Percentiles rank a stretch among this genome's conserved stretches.
Evolutionary conservation across 2,797 vertebrate species (phyloP).

Genomic region (Enteromius trimaculatus): DNA sequence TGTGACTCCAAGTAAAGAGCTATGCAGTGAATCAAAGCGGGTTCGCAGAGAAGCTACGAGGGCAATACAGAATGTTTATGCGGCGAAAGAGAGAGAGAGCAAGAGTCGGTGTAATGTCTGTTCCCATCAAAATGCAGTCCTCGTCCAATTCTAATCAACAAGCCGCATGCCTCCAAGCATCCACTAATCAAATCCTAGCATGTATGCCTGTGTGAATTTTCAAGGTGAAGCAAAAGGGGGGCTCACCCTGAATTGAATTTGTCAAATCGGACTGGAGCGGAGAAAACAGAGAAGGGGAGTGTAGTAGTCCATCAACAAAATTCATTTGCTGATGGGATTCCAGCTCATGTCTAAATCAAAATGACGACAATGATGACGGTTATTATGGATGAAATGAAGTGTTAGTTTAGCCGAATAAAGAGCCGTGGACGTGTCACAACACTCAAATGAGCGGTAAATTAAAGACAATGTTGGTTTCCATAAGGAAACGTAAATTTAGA

Average conservation of each 20-base stretch:
- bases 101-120: constrained; percentile 56
- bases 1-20: constrained; percentile 40
- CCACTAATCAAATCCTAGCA: constrained; percentile 76
- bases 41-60: background rate
- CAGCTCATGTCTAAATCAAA: constrained; percentile 37
- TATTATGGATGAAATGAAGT: constrained; percentile 44
- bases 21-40: constrained; percentile 25
- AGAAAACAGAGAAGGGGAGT: constrained; percentile 47
- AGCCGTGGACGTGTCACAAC: background rate
- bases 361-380: constrained; percentile 45
- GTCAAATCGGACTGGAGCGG: constrained; percentile 59
- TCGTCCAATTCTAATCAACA: constrained; percentile 79
- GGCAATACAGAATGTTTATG: constrained; percentile 38
- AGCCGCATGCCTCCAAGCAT: constrained; percentile 76
- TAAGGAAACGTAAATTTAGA: background rate
- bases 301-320: constrained; percentile 59
- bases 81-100: background rate
- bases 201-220: constrained; percentile 75
- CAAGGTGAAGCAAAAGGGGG: constrained; percentile 75
- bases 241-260: constrained; percentile 75
- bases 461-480: background rate
- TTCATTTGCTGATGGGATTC: constrained; percentile 54
- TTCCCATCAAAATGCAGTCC: constrained; percentile 77
- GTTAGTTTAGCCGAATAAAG: constrained; percentile 39
- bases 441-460: constrained; percentile 42